Percentiles rank a stretch among this genome's conserved stretches.
phyloP scores from a whole-genome alignment of 2,888 invertebrate genomes.

The Archaeoteleia sp. region DNA sequence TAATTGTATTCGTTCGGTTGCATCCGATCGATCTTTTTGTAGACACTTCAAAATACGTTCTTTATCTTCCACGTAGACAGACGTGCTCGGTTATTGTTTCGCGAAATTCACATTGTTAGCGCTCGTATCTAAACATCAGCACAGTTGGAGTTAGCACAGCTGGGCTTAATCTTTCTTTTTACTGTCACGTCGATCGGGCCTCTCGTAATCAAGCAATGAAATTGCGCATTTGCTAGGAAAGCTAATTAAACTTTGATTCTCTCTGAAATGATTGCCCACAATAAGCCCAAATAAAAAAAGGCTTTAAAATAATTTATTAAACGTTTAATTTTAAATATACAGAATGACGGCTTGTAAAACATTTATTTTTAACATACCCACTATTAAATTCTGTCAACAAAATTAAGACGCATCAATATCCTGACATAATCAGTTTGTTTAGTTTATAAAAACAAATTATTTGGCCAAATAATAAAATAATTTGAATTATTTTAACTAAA shows the following conservation, averaged over 20 bases:
- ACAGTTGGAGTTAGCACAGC: slow-evolving; percentile 6
- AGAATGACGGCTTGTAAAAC: no score
- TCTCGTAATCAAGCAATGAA: slow-evolving; percentile 17
- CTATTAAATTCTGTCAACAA: no score
- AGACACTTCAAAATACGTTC: slow-evolving; percentile 7
- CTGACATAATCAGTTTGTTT: no score
- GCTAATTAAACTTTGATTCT: neutral
- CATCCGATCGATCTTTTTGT: slow-evolving; percentile 14
- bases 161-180: slow-evolving; percentile 14
- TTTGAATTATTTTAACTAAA: no score
- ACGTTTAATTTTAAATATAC: no score
- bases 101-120: slow-evolving; percentile 21
- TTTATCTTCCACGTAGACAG: slow-evolving; percentile 2
- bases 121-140: slow-evolving; percentile 21
- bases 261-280: no score
- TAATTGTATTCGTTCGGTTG: slow-evolving; percentile 27
- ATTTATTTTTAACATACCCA: no score
- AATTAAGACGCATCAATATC: no score
- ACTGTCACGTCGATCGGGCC: slow-evolving; percentile 14
- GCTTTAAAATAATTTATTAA: no score
- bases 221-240: neutral
- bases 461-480: no score
- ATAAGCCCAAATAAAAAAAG: no score
- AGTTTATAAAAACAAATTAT: no score
- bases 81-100: slow-evolving; percentile 22